Base-by-base conservation (phyloP, 1,140 invertebrate species). In the Archegozetes longisetosus region DNA sequence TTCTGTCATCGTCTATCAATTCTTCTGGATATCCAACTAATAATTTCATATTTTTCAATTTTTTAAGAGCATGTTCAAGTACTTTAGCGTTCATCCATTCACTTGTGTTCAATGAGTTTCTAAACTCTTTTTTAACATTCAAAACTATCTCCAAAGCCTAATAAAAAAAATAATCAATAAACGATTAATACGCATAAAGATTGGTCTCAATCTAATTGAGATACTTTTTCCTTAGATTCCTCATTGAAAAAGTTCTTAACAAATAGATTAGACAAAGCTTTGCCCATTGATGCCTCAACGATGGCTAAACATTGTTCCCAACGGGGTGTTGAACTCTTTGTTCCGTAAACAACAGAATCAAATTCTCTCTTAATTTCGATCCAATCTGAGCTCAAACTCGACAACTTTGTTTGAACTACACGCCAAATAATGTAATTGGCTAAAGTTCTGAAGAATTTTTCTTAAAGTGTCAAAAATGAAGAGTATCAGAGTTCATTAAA, bases 81-180 rank as follows among this genome's bases (percentile, higher is more conserved):
- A 90, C 95, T 67, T 86, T 81, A 1, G 78, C 72, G 66, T 95
- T 89, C 88, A 96, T 94, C 92, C 92, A 96, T 29, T 82, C 78
- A 4, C 92, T 72, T 89, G 84, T 0, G 85, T 88, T 78, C n/a
- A 68, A 47, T 22, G 64, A 66, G 22, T 54, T 61, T 13, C 62
- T 29, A 48, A 68, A 68, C 46, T 68, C 65, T n/a, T 62, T 55
- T n/a, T 60, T 55, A 49, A 68, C 67, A 59, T 69, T 60, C 32
- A 66, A 58, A 14, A 65, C 20, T 0, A 64, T 62, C 53, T 52
- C 29, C 23, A 70, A 65, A 63, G 76, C 77, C 13, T 74, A 73
- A 23, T n/a, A n/a, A n/a, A n/a, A n/a, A n/a, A n/a, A n/a, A n/a
- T n/a, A n/a, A n/a, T n/a, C n/a, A n/a, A n/a, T n/a, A n/a, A n/a